Evolutionary conservation across 2,888 invertebrate species (phyloP).

Genomic region (Salticus scenicus): DNA sequence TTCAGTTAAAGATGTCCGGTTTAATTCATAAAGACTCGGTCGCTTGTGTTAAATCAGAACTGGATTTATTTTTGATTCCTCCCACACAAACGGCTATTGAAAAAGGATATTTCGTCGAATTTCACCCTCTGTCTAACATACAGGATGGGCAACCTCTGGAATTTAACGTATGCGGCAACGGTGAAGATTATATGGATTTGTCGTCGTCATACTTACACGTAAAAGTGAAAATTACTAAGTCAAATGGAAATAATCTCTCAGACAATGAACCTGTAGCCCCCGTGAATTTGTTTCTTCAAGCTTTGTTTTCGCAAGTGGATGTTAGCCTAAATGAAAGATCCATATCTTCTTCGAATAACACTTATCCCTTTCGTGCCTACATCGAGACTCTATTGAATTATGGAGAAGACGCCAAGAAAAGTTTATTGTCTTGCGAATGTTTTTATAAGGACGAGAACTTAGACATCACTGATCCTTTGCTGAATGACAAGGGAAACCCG

Average conservation of each 20-base stretch:
- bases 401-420: not conserved
- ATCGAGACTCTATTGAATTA: slow-evolving; percentile 14
- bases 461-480: not conserved
- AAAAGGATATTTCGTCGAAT: slow-evolving; percentile 31
- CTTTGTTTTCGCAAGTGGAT: slow-evolving; percentile 16
- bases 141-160: not conserved
- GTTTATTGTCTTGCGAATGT: not conserved
- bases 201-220: not conserved
- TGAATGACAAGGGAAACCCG: not conserved
- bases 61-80: slow-evolving; percentile 24
- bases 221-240: not conserved
- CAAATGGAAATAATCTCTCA: not conserved
- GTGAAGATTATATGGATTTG: not conserved
- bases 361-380: not conserved
- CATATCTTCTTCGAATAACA: slow-evolving; percentile 6
- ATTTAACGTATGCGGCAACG: not conserved
- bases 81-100: slow-evolving; percentile 19
- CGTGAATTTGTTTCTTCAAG: not conserved
- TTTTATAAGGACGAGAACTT: not conserved
- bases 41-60: slow-evolving; percentile 26
- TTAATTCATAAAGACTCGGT: slow-evolving; percentile 16
- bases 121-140: not conserved
- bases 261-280: not conserved
- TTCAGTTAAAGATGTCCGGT: not conserved
- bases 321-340: not conserved